Conservation (phyloP, 2,113 vertebrate species). For the Thamnaconus septentrionalis region DNA sequence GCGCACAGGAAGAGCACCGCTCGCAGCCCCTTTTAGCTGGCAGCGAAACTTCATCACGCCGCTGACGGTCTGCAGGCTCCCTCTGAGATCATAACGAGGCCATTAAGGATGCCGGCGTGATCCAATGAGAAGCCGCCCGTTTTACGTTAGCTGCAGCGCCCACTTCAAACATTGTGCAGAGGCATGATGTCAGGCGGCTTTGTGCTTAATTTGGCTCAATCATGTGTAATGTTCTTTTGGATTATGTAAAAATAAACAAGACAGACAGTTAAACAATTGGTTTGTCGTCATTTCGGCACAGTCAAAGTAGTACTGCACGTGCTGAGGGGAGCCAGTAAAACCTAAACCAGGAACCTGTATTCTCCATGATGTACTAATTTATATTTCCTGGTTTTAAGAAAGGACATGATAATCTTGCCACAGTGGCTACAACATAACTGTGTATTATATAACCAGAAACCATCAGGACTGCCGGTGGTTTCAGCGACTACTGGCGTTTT, state of each 20-base stretch:
- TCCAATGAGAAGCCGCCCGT: slow-evolving; percentile 63
- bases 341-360: too few species aligned
- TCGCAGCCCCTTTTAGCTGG: slow-evolving; percentile 22
- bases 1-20: slow-evolving; percentile 18
- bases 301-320: not conserved
- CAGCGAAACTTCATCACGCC: slow-evolving; percentile 57
- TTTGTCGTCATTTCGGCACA: slow-evolving; percentile 7
- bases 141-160: slow-evolving; percentile 40
- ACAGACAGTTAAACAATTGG: slow-evolving; percentile 26
- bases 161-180: slow-evolving; percentile 55
- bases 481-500: too few species aligned
- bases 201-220: slow-evolving; percentile 48
- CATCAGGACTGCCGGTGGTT: too few species aligned
- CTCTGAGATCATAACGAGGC: slow-evolving; percentile 65
- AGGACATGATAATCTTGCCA: too few species aligned
- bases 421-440: too few species aligned
- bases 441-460: too few species aligned
- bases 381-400: too few species aligned
- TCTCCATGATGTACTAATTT: too few species aligned
- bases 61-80: slow-evolving; percentile 64
- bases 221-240: slow-evolving; percentile 21
- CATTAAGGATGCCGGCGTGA: slow-evolving; percentile 55
- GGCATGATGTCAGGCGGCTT: slow-evolving; percentile 55
- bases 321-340: slow-evolving; percentile 1
- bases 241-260: slow-evolving; percentile 54